Evolutionary conservation across 1,140 invertebrate genomes (phyloP).

Genomic region (Mizuhopecten yessoensis): DNA sequence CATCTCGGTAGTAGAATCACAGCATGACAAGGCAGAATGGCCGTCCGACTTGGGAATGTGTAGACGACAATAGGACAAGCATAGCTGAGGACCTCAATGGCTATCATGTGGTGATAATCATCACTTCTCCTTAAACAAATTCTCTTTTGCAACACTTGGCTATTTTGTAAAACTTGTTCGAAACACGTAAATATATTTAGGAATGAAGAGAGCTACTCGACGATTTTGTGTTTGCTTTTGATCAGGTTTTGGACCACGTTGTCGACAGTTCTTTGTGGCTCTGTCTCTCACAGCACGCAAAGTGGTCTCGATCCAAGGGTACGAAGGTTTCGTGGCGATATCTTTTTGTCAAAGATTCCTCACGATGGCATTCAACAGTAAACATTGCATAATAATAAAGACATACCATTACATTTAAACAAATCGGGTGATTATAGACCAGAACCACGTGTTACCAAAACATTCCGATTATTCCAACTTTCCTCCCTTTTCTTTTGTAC

Average conservation of each 20-base stretch:
- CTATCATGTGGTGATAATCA: not conserved
- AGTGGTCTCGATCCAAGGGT: not conserved
- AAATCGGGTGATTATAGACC: not conserved
- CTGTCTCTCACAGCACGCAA: not conserved
- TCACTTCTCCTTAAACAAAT: not conserved
- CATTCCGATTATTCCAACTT: not conserved
- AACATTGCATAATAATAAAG: constrained; percentile 16
- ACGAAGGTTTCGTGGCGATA: not conserved
- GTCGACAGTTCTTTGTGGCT: not conserved
- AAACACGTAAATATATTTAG: not conserved
- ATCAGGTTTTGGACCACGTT: not conserved
- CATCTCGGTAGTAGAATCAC: not conserved
- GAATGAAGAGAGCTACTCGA: not conserved
- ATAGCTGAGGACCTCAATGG: constrained; percentile 11
- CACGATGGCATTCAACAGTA: not conserved
- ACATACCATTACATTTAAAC: not conserved
- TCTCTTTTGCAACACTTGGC: not conserved
- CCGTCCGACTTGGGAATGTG: not conserved
- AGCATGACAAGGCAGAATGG: constrained; percentile 9
- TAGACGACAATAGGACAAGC: not conserved
- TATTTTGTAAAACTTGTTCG: constrained; percentile 10
- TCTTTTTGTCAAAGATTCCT: not conserved
- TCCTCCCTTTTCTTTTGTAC: no score
- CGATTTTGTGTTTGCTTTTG: not conserved
- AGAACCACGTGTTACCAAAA: not conserved